Evolutionary conservation across 2,113 vertebrate species (phyloP).

Genomic region (Trichomycterus rosablanca): DNA sequence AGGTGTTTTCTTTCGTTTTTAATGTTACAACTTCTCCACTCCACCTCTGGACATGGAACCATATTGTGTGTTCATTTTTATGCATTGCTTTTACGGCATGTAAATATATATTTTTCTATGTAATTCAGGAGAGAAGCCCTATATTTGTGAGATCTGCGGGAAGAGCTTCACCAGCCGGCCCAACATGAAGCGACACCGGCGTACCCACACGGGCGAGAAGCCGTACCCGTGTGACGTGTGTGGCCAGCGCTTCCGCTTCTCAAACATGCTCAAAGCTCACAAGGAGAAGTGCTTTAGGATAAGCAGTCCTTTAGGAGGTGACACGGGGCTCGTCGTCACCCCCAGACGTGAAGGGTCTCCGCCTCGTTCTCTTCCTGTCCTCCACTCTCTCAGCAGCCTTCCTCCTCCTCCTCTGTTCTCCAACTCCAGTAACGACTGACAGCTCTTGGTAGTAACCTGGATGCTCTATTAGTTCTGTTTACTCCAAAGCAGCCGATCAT

Average conservation of each 20-base stretch:
- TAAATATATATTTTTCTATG: no score
- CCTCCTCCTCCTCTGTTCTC: conserved; percentile 78
- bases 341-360: conserved; percentile 51
- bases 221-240: conserved; percentile 93
- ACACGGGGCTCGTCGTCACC: conserved; percentile 48
- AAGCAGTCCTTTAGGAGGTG: conserved; percentile 71
- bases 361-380: conserved; percentile 63
- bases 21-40: no score
- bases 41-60: no score
- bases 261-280: conserved; percentile 98
- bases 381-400: conserved; percentile 67
- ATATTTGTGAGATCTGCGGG: conserved; percentile 96
- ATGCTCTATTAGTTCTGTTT: conserved; percentile 45
- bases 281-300: conserved; percentile 92
- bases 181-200: conserved; percentile 96
- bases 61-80: no score
- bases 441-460: conserved; percentile 48
- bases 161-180: conserved; percentile 98
- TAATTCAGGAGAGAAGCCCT: conserved; percentile 92
- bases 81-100: no score
- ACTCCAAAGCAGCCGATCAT: conserved; percentile 29
- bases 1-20: no score
- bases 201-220: conserved; percentile 95
- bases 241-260: conserved; percentile 94
- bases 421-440: conserved; percentile 72